Evolutionary conservation across 1,140 invertebrate species (phyloP).

Genomic region (Phymastichus coffea): DNA sequence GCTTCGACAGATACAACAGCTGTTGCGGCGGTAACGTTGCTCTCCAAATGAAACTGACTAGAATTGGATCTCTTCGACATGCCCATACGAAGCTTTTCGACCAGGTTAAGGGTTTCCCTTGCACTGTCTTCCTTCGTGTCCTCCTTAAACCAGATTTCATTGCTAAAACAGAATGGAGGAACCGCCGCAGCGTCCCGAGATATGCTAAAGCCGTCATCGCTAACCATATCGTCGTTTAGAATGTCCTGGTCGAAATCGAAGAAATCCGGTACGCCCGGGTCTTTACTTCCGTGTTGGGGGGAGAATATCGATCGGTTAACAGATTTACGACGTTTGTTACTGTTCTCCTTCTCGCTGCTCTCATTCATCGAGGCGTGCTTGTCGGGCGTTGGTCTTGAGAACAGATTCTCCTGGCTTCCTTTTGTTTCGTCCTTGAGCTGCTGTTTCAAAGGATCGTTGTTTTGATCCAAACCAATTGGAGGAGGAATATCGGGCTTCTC

Average conservation of each 20-base stretch:
- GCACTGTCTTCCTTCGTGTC: conserved; percentile 77
- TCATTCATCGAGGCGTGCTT: conserved; percentile 32
- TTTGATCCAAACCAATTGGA: conserved; percentile 23
- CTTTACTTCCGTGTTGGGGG: conserved; percentile 65
- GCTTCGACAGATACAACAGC: conserved; percentile 30
- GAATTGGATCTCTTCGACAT: conserved; percentile 65
- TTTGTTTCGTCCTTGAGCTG: conserved; percentile 16
- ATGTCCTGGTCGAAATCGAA: conserved; percentile 71
- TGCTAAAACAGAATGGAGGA: conserved; percentile 66
- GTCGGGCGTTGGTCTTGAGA: conserved; percentile 31
- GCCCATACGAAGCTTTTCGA: conserved; percentile 74
- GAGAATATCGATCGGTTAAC: conserved; percentile 69
- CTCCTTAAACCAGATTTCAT: conserved; percentile 70
- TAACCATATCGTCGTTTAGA: conserved; percentile 61
- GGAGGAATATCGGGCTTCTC: background rate
- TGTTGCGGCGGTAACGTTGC: conserved; percentile 6
- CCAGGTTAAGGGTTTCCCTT: conserved; percentile 74
- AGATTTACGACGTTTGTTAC: conserved; percentile 45
- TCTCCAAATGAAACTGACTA: conserved; percentile 51
- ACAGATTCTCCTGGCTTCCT: conserved; percentile 31
- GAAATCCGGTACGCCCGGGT: conserved; percentile 60
- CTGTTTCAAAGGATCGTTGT: too few species aligned
- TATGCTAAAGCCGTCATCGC: conserved; percentile 65
- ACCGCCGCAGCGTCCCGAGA: conserved; percentile 63
- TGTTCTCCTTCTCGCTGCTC: conserved; percentile 39